Percentiles rank a stretch among this genome's conserved stretches.
Evolutionary conservation across 2,113 vertebrate species (phyloP).

Genomic region (Limanda limanda): DNA sequence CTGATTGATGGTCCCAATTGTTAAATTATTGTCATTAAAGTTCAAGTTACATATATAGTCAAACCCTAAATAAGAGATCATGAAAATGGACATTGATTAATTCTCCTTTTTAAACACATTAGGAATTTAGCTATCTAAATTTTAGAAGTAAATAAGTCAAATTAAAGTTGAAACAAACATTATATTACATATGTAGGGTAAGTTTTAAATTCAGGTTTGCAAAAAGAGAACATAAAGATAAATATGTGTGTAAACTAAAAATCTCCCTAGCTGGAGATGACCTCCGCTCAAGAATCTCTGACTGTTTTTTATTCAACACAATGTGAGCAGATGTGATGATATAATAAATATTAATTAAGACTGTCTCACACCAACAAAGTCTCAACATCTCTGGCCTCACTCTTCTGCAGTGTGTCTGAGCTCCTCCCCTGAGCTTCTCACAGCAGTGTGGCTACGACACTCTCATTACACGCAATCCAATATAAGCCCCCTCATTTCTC

Average conservation of each 20-base stretch:
- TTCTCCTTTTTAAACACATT: not conserved
- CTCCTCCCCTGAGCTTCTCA: conserved; percentile 39
- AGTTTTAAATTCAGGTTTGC: not conserved
- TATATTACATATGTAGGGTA: not conserved
- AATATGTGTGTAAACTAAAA: not conserved
- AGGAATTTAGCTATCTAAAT: too few species aligned
- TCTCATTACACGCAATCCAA: conserved; percentile 73
- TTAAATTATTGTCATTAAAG: not conserved
- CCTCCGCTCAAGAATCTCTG: not conserved
- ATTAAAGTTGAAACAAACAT: not conserved
- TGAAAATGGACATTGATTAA: not conserved
- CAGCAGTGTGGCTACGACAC: conserved; percentile 49
- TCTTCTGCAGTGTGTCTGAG: conserved; percentile 16
- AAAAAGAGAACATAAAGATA: not conserved
- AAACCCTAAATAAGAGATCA: not conserved
- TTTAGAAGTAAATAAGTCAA: too few species aligned
- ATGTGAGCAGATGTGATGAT: not conserved
- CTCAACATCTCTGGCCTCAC: conserved; percentile 27
- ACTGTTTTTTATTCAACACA: not conserved
- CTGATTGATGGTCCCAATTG: too few species aligned
- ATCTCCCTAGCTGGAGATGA: not conserved
- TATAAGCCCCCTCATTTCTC: conserved; percentile 67
- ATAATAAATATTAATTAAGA: conserved; percentile 21
- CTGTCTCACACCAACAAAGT: conserved; percentile 18
- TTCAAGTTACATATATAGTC: not conserved